Base-by-base conservation (phyloP, 23 tunicate species). In the Halocynthia aurantium region DNA sequence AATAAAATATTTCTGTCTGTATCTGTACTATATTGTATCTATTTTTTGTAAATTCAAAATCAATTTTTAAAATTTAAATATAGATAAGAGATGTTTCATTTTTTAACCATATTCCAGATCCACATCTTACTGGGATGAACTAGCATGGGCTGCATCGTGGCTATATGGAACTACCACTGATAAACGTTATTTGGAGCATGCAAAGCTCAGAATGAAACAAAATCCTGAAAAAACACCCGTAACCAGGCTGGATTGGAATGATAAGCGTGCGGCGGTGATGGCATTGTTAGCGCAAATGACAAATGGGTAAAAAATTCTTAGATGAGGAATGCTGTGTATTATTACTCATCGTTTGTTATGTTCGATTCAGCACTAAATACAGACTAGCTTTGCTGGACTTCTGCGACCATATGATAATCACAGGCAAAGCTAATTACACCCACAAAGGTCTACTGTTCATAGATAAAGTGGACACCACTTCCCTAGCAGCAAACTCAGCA, bases 71-170 rank as follows among this genome's bases (percentile, higher is more conserved):
- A 31, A 31, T 31, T 31, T 31, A 31, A 0, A 31, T 31, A 31
- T 31, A 31, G 44, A 31, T 58, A 31, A 31, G 1, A 31, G 1
- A 31, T 31, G 2, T n/a, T 69, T 13, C 2, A 69, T 20, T 69
- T n/a, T 62, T 4, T 5, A 1, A n/a, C 5, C 44, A 21, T 19
- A 71, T 10, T 15, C 52, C 55, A 75, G 82, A 40, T 76, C 81
- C 31, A 19, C 62, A 15, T 95, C 96, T 7, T 94, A 76, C 57
- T 82, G 69, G 73, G 99, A 94, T 69, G 99, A 94, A 60, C 80
- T 94, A 8, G 89, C 96, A 0, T 94, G 99, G 99, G 99, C 91
- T 6, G 95, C 96, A 22, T 60, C 71, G 6, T 94, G 99, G 99
- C 73, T 94, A 53, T 82, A 84, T 85, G 82, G 86, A 67, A 91